phyloP scores from a whole-genome alignment of 2,888 invertebrate genomes.

The Malthinus seriepunctatus region DNA sequence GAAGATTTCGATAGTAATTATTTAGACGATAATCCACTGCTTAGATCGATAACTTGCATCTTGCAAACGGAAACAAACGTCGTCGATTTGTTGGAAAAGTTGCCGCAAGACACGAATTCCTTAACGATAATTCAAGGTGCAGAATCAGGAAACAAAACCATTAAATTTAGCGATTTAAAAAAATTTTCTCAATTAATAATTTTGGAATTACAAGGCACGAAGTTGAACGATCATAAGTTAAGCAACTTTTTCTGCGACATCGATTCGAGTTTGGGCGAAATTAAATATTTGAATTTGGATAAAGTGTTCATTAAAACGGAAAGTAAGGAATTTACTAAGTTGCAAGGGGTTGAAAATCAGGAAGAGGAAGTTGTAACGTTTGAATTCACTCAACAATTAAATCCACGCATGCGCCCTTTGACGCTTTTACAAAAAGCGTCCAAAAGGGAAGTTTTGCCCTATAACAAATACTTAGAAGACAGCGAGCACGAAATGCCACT shows the following conservation, averaged over 20 bases:
- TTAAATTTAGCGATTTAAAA: constrained; percentile 55
- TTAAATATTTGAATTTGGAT: constrained; percentile 62
- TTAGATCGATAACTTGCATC: constrained; percentile 60
- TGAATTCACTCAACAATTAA: constrained; percentile 48
- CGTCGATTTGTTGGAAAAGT: constrained; percentile 48
- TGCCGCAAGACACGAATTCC: constrained; percentile 59
- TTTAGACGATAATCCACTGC: constrained; percentile 51
- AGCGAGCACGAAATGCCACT: constrained; percentile 53
- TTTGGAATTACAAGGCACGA: constrained; percentile 64
- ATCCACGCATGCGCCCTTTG: constrained; percentile 42
- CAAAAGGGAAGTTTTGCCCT: constrained; percentile 63
- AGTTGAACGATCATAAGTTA: constrained; percentile 42
- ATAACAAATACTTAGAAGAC: constrained; percentile 63
- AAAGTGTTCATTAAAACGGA: constrained; percentile 47
- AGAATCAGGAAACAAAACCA: constrained; percentile 55
- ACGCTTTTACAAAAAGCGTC: constrained; percentile 49
- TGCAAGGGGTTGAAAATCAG: constrained; percentile 51
- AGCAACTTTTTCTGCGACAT: constrained; percentile 55
- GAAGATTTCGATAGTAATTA: constrained; percentile 49
- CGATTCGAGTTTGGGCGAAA: constrained; percentile 54
- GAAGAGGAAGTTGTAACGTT: constrained; percentile 45
- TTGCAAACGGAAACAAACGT: constrained; percentile 56
- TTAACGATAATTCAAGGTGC: constrained; percentile 62
- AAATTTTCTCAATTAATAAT: constrained; percentile 59
- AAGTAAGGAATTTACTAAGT: constrained; percentile 49